Base-by-base conservation (phyloP, 2,797 vertebrate genomes). In the Aeoliscus strigatus region DNA sequence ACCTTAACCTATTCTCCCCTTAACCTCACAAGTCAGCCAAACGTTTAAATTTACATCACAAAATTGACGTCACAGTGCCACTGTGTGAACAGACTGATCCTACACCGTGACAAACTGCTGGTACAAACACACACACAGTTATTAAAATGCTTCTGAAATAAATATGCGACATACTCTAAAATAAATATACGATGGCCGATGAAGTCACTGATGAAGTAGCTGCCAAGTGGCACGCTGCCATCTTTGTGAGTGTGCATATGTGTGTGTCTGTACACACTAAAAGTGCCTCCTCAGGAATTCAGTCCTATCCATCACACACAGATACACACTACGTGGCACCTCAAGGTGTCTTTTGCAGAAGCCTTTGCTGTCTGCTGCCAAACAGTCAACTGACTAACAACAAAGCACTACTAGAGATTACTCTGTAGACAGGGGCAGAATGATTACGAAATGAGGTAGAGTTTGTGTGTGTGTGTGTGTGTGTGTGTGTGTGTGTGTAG, bases 261-360 rank as follows among this genome's bases (percentile, higher is more conserved):
- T 44, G 54, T 57, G 66, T 64, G 45, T 54, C 3, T 21, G 18
- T 6, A 43, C 29, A 41, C 61, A 77, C 18, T 3, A 21, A 82
- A 86, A 78, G 58, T 79, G 80, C 81, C 74, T 61, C 51, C 77
- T 78, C 73, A 79, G 79, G 79, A 77, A 48, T 86, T 66, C 51
- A 62, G 31, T 47, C 55, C 67, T 72, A 83, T 84, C 75, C 73
- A 85, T 85, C 83, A 86, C 21, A 26, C 62, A 60, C 51, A 39
- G 23, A 74, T 43, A 61, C 74, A 66, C 73, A 35, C 43, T 35
- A 18, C 57, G 55, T 51, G 68, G 71, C 83, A 72, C 69, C 72
- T 87, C 81, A 87, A 89, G 85, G 86, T 88, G 86, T 86, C 84
- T 88, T 88, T 87, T 68, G 60, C 66, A 73, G 52, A 75, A 75